These are phyloP conservation scores for Peribatodes rhomboidaria DNA, from an alignment of 2,888 invertebrate species.

Conservation along the genomic window DNA sequence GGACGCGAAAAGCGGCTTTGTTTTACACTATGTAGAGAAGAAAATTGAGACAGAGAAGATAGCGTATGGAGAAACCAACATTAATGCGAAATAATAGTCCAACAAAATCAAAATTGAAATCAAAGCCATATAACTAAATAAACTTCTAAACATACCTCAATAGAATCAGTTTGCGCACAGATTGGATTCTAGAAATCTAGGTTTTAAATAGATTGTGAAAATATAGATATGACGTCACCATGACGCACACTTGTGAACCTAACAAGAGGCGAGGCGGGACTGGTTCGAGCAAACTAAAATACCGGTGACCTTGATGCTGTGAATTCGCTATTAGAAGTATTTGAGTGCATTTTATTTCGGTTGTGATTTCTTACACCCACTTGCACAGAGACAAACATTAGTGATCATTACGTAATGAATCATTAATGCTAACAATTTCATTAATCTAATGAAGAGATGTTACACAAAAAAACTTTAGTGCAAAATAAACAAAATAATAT, in stretches of 20 bases:
- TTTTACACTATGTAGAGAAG: too few species aligned
- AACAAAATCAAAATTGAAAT: not conserved
- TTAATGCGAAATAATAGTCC: not conserved
- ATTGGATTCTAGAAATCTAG: not conserved
- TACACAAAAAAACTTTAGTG: too few species aligned
- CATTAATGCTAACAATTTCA: too few species aligned
- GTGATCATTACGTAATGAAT: too few species aligned
- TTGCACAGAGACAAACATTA: too few species aligned
- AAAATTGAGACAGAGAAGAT: too few species aligned
- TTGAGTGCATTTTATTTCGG: slow-evolving; percentile 17
- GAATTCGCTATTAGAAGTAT: not conserved
- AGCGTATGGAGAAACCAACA: too few species aligned
- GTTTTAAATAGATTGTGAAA: slow-evolving; percentile 13
- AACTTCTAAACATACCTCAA: not conserved
- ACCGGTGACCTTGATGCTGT: not conserved
- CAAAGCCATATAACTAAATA: too few species aligned
- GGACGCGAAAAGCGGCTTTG: too few species aligned
- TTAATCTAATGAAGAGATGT: too few species aligned
- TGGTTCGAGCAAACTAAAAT: not conserved
- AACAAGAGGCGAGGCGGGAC: not conserved
- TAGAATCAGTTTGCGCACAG: not conserved
- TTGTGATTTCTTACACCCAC: not conserved
- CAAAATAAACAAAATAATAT: too few species aligned
- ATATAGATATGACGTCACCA: not conserved
- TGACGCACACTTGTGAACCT: slow-evolving; percentile 1